These are phyloP conservation scores for Hirtodrosophila histrioides DNA, from an alignment of 2,888 invertebrate species.

Conservation along the genomic window DNA sequence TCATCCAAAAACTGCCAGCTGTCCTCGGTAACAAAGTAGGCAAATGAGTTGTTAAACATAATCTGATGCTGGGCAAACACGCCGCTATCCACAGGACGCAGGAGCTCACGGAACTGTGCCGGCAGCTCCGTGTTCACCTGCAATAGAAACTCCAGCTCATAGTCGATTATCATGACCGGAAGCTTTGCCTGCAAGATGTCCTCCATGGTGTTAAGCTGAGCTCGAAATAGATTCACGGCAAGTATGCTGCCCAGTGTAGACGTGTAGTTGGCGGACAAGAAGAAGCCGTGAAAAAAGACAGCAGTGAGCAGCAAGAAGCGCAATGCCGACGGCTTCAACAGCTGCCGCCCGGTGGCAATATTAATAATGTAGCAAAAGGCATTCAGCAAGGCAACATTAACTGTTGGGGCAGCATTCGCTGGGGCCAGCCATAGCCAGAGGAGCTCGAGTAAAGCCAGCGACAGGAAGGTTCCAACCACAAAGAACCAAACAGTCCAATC, in stretches of 20 bases:
- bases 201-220: conserved; percentile 74
- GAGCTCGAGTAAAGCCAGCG: conserved; percentile 49
- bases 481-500: conserved; percentile 65
- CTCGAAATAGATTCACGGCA: conserved; percentile 70
- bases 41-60: conserved; percentile 65
- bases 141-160: conserved; percentile 74
- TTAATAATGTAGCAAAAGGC: conserved; percentile 69
- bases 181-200: conserved; percentile 69
- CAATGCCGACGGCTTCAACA: conserved; percentile 43
- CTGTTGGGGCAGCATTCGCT: neutral
- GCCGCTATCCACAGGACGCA: conserved; percentile 65
- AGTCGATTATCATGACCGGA: conserved; percentile 79
- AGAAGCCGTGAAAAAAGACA: conserved; percentile 73
- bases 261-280: conserved; percentile 70
- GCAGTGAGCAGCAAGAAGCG: conserved; percentile 57
- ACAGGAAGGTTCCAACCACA: conserved; percentile 43
- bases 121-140: conserved; percentile 46
- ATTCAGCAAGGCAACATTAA: conserved; percentile 31
- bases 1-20: conserved; percentile 72
- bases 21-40: conserved; percentile 76
- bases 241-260: conserved; percentile 78
- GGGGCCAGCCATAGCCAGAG: conserved; percentile 44
- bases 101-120: conserved; percentile 52
- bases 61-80: conserved; percentile 58
- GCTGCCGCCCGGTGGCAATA: conserved; percentile 48